A percentile compares a stretch with the other conserved stretches of the same genome.
Conservation (phyloP, 2,888 invertebrate genomes). For the Exocentrus adspersus region DNA sequence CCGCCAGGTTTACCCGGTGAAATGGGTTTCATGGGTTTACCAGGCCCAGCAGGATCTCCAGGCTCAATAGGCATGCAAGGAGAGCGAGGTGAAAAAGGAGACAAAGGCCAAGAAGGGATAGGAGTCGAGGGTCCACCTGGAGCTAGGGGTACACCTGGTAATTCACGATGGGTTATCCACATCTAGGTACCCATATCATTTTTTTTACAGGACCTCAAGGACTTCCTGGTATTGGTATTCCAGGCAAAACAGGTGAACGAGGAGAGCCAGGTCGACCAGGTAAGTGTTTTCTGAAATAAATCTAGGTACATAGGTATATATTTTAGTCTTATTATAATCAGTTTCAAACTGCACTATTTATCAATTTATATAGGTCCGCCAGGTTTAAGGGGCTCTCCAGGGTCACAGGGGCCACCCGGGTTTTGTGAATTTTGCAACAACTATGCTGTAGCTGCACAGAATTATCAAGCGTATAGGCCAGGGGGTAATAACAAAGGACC, state of each 20-base stretch:
- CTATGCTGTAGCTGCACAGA: conserved; percentile 66
- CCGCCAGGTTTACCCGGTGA: conserved; percentile 73
- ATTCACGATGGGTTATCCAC: conserved; percentile 3
- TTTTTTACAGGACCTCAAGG: conserved; percentile 72
- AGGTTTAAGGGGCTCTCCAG: conserved; percentile 69
- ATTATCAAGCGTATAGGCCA: conserved; percentile 61
- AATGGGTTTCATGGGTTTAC: conserved; percentile 73
- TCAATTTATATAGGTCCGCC: conserved; percentile 48
- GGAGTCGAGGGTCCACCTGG: conserved; percentile 81
- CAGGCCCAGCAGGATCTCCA: conserved; percentile 69
- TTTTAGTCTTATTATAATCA: too few relatives aligned
- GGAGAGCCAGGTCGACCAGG: conserved; percentile 81
- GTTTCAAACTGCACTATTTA: too few relatives aligned
- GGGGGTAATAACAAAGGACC: conserved; percentile 18
- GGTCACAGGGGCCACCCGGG: conserved; percentile 73
- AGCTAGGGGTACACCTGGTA: conserved; percentile 75
- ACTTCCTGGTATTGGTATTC: conserved; percentile 70
- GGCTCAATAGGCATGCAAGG: conserved; percentile 73
- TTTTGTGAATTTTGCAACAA: conserved; percentile 73
- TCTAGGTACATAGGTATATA: not conserved
- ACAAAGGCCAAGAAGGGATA: conserved; percentile 75
- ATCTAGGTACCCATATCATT: conserved; percentile 6
- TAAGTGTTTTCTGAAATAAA: conserved; percentile 55
- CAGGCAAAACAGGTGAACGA: conserved; percentile 80
- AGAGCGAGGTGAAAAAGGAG: conserved; percentile 79